Percentiles rank a stretch among this genome's conserved stretches.
phyloP scores from a whole-genome alignment of 2,888 invertebrate genomes.

The Dicyrtomina minuta region DNA sequence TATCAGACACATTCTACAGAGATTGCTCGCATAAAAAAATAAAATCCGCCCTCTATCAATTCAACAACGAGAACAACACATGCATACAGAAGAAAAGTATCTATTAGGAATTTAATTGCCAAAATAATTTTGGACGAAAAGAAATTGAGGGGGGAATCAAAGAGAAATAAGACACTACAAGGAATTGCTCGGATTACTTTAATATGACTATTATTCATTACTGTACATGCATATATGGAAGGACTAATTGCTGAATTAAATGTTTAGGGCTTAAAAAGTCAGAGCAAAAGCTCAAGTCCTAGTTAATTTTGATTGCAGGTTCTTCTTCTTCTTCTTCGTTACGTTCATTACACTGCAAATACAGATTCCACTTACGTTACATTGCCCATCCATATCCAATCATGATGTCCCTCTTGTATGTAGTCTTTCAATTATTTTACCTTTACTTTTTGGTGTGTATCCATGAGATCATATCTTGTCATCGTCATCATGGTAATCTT shows the following conservation, averaged over 20 bases:
- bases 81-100: too few relatives aligned
- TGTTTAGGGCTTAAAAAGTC: background rate
- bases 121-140: background rate
- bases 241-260: background rate
- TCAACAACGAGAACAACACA: too few relatives aligned
- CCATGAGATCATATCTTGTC: background rate
- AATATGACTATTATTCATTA: too few relatives aligned
- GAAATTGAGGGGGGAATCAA: too few relatives aligned
- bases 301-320: background rate
- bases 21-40: too few relatives aligned
- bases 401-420: too few relatives aligned
- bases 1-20: too few relatives aligned
- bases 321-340: background rate
- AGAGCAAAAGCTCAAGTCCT: too few relatives aligned
- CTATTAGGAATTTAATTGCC: background rate
- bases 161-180: too few relatives aligned
- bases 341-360: background rate
- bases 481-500: too few relatives aligned
- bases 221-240: background rate
- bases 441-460: background rate
- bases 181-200: too few relatives aligned
- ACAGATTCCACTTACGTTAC: background rate
- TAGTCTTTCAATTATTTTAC: background rate
- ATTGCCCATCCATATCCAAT: background rate
- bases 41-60: too few relatives aligned